These are phyloP conservation scores for Trachelus tabidus DNA, from an alignment of 2,888 invertebrate species.

Conservation along the genomic window DNA sequence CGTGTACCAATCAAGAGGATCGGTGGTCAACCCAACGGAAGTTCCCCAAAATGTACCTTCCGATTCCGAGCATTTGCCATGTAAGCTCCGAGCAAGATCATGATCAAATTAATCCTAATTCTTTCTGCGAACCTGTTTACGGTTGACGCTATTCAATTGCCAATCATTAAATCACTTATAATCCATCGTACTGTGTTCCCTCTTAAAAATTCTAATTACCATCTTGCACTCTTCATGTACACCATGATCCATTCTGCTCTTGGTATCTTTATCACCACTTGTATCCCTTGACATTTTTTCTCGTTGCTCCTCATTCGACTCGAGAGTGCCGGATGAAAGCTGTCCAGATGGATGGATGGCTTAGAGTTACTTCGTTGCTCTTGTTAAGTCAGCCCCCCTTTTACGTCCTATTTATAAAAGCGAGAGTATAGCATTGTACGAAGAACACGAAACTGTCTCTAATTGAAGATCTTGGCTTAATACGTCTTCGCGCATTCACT, in stretches of 20 bases:
- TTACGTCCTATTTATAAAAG: not conserved
- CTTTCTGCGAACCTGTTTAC: not conserved
- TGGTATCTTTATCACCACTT: not conserved
- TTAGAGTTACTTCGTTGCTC: not conserved
- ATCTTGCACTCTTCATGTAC: not conserved
- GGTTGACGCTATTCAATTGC: not conserved
- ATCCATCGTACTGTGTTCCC: not conserved
- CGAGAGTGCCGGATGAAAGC: not conserved
- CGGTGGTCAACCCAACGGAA: slow-evolving; percentile 19
- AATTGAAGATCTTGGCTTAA: not conserved
- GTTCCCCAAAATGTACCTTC: slow-evolving; percentile 22
- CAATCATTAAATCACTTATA: not conserved
- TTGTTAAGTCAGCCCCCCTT: not conserved
- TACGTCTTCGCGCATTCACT: not conserved
- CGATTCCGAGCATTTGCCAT: slow-evolving; percentile 28
- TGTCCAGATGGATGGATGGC: not conserved
- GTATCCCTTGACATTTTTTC: not conserved
- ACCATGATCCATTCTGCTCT: not conserved
- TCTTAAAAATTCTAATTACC: not conserved
- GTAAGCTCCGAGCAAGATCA: slow-evolving; percentile 28
- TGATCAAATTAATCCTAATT: not conserved
- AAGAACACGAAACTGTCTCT: not conserved
- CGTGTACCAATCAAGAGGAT: slow-evolving; percentile 32
- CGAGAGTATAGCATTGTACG: not conserved
- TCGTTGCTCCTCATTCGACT: not conserved